Evolutionary conservation across 2,113 vertebrate genomes (phyloP).

Genomic region (Morone chrysops): DNA sequence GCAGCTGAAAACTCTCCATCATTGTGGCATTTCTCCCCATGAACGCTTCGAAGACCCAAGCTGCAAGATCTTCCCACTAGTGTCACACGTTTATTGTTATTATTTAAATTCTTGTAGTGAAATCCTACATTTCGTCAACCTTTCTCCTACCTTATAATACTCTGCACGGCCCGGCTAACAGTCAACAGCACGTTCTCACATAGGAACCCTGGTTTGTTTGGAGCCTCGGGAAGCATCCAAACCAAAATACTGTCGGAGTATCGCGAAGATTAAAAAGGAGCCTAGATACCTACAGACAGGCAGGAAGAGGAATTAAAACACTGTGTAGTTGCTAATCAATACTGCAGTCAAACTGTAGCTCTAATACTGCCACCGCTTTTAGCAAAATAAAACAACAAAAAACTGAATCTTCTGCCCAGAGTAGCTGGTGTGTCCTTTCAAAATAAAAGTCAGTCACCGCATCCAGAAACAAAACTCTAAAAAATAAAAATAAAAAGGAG

Average conservation of each 20-base stretch:
- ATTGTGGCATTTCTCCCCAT: too few relatives aligned
- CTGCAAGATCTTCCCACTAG: neutral
- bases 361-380: conserved; percentile 18
- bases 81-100: neutral
- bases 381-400: neutral
- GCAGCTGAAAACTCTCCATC: too few relatives aligned
- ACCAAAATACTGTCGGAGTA: conserved; percentile 4
- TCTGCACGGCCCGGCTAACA: neutral
- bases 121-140: neutral
- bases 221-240: conserved; percentile 15
- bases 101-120: neutral
- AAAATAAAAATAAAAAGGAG: neutral
- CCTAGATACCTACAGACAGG: neutral
- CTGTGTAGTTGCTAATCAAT: conserved; percentile 25
- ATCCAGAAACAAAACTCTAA: conserved; percentile 6
- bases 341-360: conserved; percentile 44
- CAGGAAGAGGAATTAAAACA: neutral
- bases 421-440: conserved; percentile 13
- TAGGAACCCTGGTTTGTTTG: conserved; percentile 17
- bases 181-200: neutral
- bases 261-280: neutral
- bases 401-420: neutral
- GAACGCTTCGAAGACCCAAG: too few relatives aligned
- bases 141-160: neutral
- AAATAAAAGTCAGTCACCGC: conserved; percentile 26